phyloP scores from a whole-genome alignment of 2,113 vertebrate genomes.

The Cheilinus undulatus region DNA sequence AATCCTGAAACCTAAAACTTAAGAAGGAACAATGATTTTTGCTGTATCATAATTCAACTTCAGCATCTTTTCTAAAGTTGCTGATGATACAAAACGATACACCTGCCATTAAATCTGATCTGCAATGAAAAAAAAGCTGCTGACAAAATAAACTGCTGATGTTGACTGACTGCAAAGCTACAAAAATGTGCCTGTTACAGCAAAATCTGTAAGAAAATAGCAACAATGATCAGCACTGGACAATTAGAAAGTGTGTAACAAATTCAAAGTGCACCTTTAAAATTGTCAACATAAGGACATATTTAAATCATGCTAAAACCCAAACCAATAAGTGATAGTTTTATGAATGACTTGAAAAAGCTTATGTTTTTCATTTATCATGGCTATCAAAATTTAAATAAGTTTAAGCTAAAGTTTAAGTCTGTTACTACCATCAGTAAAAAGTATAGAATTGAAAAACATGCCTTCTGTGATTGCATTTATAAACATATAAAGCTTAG shows the following conservation, averaged over 20 bases:
- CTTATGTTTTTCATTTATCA: too few species aligned
- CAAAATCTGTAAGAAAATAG: background rate
- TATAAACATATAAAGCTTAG: background rate
- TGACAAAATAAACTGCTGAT: background rate
- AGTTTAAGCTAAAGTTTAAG: too few species aligned
- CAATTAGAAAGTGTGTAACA: too few species aligned
- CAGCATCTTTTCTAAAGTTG: background rate
- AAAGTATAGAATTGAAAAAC: too few species aligned
- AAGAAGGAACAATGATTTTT: background rate
- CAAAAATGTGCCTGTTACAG: background rate
- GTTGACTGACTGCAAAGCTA: conserved; percentile 20
- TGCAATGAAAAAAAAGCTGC: conserved; percentile 6
- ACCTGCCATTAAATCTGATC: background rate
- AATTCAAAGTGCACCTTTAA: too few species aligned
- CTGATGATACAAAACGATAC: conserved; percentile 6
- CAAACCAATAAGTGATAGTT: too few species aligned
- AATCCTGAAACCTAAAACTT: background rate
- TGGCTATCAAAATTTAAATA: too few species aligned
- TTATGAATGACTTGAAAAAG: too few species aligned
- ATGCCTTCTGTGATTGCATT: background rate
- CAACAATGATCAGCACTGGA: background rate
- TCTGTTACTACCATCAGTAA: too few species aligned
- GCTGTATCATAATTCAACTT: conserved; percentile 1
- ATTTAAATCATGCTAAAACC: too few species aligned
- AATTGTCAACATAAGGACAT: background rate